Evolutionary conservation across 2,797 vertebrate species (phyloP).

Genomic region (Sebastes iracundus): DNA sequence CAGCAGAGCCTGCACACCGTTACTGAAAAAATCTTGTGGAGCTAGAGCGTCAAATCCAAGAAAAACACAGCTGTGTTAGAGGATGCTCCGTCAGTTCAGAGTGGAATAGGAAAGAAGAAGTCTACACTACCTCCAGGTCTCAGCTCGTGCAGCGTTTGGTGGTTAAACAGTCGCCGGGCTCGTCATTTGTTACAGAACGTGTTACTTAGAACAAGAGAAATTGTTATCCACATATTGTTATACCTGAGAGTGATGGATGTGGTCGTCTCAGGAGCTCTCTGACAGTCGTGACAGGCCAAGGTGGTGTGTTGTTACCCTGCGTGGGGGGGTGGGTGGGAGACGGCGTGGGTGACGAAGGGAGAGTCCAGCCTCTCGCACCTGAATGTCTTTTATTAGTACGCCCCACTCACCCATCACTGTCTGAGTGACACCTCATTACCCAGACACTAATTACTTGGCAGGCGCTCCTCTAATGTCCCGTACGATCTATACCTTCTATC

Average conservation of each 20-base stretch:
- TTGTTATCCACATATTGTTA: neutral
- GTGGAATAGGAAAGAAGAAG: neutral
- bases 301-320: constrained; percentile 29
- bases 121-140: constrained; percentile 28
- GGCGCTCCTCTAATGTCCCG: constrained; percentile 38
- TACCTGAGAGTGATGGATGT: constrained; percentile 29
- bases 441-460: constrained; percentile 65
- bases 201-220: neutral
- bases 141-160: neutral
- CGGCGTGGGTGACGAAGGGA: neutral
- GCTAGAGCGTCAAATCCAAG: neutral
- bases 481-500: constrained; percentile 46
- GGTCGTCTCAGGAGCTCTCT: constrained; percentile 26
- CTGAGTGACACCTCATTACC: constrained; percentile 72
- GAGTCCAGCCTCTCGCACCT: constrained; percentile 48
- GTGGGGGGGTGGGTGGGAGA: constrained; percentile 10
- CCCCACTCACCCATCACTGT: constrained; percentile 30
- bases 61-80: constrained; percentile 2
- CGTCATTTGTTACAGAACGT: constrained; percentile 23
- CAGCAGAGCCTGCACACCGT: constrained; percentile 18
- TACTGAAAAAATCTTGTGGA: constrained; percentile 6
- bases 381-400: constrained; percentile 49
- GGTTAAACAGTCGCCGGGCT: neutral
- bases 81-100: constrained; percentile 3
- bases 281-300: constrained; percentile 53